phyloP scores from a whole-genome alignment of 1,140 invertebrate species.

The Kradibia gibbosae region DNA sequence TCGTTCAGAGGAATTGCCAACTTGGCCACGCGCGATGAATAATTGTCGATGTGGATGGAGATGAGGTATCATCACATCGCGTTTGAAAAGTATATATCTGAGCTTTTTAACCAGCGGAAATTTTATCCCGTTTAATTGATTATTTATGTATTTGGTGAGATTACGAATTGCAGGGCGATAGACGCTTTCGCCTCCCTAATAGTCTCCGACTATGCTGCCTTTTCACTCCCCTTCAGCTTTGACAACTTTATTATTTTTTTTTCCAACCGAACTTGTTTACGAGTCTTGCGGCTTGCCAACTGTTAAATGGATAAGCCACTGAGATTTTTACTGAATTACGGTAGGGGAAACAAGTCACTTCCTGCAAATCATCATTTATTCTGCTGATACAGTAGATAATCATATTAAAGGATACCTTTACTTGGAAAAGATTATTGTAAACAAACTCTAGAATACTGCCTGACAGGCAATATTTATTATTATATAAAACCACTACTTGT shows the following conservation, averaged over 20 bases:
- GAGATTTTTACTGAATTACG: not conserved
- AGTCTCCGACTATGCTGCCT: not conserved
- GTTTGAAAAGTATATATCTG: not conserved
- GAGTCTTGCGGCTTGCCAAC: not conserved
- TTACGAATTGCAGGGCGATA: too few species aligned
- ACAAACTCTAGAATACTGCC: too few species aligned
- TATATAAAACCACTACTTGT: too few species aligned
- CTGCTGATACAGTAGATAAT: not conserved
- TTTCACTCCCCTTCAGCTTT: not conserved
- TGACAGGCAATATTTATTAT: too few species aligned
- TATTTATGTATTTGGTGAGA: not conserved
- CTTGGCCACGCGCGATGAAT: not conserved
- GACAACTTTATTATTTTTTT: too few species aligned
- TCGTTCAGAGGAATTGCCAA: not conserved
- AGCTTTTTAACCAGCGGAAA: conserved; percentile 11
- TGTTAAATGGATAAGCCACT: not conserved
- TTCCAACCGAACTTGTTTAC: not conserved
- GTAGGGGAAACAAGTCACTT: not conserved
- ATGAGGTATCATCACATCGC: too few species aligned
- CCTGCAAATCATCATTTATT: not conserved
- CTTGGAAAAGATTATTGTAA: too few species aligned
- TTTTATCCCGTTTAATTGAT: not conserved
- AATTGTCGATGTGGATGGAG: conserved; percentile 15
- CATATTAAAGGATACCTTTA: too few species aligned
- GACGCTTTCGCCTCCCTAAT: not conserved